Evolutionary conservation across 2,888 invertebrate species (phyloP), one percentile per base, ranked within the genome.

Genomic region (Ischnus inquisitorius): DNA sequence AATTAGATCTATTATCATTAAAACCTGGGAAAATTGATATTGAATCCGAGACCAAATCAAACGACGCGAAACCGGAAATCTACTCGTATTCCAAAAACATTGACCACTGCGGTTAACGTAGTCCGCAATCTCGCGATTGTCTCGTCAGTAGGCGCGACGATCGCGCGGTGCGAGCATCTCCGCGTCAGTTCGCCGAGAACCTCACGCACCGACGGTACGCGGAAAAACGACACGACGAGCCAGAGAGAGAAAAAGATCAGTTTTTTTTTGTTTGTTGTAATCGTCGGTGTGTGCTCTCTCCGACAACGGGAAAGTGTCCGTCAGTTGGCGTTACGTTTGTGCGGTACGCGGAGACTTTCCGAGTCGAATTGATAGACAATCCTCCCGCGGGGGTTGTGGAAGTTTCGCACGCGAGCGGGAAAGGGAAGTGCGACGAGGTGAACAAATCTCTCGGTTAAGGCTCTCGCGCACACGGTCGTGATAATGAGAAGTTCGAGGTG

Each of bases 161-260:
- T 87, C 83, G 76, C 54, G 54, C 68, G 48, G 57, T 68, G 77
- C 80, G 67, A 71, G 62, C 48, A 64, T 74, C 75, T 82, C 80
- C 88, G 90, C 88, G 88, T 90, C 89, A 89, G 90, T 90, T 87
- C 88, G 87, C 83, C 87, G 88, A 87, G 88, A 87, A 88, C 89
- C 88, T 88, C 87, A 77, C 89, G 89, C 88, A 88, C 80, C 83
- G 88, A 88, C 86, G 85, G 46, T 82, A 46, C 62, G 43, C 72
- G 72, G 8, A 43, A 41, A 16, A 39, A 57, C 68, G 82, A 39
- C 22, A 60, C 57, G 41, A 69, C 22, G 48, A 28, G 54, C 12
- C n/a, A 25, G 51, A 68, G 57, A 60, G 60, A 46, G 25, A 34
- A 41, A 65, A 54, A 39, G 54, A 60, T 46, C 10, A 41, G 57